phyloP scores from a whole-genome alignment of 2,888 invertebrate species.

The Physocephala rufipes region DNA sequence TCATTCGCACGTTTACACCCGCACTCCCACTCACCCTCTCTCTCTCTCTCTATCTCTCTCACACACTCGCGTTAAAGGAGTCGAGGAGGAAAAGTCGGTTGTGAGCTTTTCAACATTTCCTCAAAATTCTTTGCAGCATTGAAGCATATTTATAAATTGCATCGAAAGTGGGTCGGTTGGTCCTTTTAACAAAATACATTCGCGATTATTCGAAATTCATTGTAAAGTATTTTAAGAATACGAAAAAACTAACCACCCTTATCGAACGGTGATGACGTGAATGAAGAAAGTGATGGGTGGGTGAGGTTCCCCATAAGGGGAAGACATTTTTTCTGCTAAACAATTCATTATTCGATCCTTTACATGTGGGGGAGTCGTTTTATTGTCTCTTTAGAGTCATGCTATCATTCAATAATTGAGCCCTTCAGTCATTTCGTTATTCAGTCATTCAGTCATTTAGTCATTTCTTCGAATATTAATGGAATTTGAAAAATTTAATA shows the following conservation, averaged over 20 bases:
- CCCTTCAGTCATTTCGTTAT: too few relatives aligned
- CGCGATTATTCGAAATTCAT: not conserved
- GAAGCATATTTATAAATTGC: not conserved
- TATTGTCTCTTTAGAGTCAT: not conserved
- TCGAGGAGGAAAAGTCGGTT: too few relatives aligned
- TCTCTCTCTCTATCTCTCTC: not conserved
- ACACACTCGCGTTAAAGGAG: too few relatives aligned
- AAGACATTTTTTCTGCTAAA: not conserved
- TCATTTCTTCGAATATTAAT: conserved; percentile 42
- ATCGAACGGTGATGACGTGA: too few relatives aligned
- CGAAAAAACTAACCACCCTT: conserved; percentile 9
- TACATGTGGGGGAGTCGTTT: conserved; percentile 4
- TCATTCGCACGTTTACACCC: not conserved
- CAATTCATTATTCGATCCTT: not conserved
- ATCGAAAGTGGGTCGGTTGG: conserved; percentile 34
- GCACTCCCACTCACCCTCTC: not conserved
- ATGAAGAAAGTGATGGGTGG: conserved; percentile 8
- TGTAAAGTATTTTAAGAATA: not conserved
- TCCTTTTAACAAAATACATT: conserved; percentile 8
- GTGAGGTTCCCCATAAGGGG: not conserved
- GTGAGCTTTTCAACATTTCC: too few relatives aligned
- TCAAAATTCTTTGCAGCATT: too few relatives aligned
- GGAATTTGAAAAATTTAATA: conserved; percentile 54
- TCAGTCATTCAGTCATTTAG: not conserved
- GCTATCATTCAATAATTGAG: not conserved